phyloP scores from a whole-genome alignment of 2,797 vertebrate genomes.

The Fringilla coelebs region DNA sequence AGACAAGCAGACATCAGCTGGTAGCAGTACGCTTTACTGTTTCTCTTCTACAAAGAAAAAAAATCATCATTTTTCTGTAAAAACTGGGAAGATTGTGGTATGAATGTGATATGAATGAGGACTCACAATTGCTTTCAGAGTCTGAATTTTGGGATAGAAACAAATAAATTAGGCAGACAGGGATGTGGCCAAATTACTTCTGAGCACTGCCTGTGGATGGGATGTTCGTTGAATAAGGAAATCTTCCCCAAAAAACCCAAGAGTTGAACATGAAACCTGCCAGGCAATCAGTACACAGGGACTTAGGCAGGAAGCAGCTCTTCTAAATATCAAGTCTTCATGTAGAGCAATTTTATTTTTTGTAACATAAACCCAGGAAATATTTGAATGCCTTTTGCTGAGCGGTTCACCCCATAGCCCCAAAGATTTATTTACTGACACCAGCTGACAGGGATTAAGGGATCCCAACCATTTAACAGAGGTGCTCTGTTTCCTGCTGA shows the following conservation, averaged over 20 bases:
- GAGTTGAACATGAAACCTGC: background rate
- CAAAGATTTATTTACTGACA: background rate
- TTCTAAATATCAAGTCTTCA: background rate
- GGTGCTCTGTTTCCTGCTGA: background rate
- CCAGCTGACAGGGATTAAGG: background rate
- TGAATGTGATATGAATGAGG: background rate
- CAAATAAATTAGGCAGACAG: background rate
- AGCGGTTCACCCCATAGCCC: background rate
- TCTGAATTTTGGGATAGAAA: background rate
- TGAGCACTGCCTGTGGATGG: background rate
- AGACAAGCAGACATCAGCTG: background rate
- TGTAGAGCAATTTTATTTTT: background rate
- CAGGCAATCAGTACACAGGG: background rate
- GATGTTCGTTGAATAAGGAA: background rate
- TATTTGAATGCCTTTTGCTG: slow-evolving; percentile 8
- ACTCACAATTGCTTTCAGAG: background rate
- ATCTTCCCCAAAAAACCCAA: background rate
- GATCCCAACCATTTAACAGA: background rate
- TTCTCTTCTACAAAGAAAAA: background rate
- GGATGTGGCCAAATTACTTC: background rate
- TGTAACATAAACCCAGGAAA: background rate
- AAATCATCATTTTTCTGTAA: background rate
- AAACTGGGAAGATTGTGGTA: background rate
- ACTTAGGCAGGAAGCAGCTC: background rate
- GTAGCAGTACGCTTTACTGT: background rate